Evolutionary conservation across 2,113 vertebrate genomes (phyloP).

Genomic region (Sorex araneus): DNA sequence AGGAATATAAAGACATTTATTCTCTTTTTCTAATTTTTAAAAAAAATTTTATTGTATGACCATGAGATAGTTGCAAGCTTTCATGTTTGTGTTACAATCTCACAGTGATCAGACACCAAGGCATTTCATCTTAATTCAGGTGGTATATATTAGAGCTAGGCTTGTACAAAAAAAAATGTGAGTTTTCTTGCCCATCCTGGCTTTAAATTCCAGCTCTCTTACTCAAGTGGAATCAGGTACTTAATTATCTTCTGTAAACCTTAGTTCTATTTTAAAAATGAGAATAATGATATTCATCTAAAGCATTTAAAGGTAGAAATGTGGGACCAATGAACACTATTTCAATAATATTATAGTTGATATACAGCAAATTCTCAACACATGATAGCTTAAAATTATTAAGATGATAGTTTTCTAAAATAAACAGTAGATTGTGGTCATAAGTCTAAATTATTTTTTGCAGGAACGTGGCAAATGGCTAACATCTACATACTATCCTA

Average conservation of each 20-base stretch:
- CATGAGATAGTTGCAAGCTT: too few relatives aligned
- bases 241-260: background rate
- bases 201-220: background rate
- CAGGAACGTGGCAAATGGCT: background rate
- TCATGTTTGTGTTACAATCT: too few relatives aligned
- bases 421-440: background rate
- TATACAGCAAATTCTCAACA: background rate
- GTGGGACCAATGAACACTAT: background rate
- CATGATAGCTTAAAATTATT: background rate
- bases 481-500: constrained; percentile 26
- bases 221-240: background rate
- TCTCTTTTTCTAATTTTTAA: too few relatives aligned
- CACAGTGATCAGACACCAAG: too few relatives aligned
- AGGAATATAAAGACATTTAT: background rate
- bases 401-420: constrained; percentile 18
- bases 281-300: background rate
- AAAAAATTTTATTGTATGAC: too few relatives aligned
- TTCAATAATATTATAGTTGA: background rate
- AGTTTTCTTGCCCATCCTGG: background rate
- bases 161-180: background rate
- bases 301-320: background rate
- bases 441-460: constrained; percentile 19
- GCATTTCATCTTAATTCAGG: background rate
- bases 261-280: background rate
- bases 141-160: background rate